Percentiles rank a stretch among this genome's conserved stretches.
These are phyloP conservation scores for Drosophila arawakana DNA, from an alignment of 1,140 invertebrate genomes.

Conservation along the genomic window DNA sequence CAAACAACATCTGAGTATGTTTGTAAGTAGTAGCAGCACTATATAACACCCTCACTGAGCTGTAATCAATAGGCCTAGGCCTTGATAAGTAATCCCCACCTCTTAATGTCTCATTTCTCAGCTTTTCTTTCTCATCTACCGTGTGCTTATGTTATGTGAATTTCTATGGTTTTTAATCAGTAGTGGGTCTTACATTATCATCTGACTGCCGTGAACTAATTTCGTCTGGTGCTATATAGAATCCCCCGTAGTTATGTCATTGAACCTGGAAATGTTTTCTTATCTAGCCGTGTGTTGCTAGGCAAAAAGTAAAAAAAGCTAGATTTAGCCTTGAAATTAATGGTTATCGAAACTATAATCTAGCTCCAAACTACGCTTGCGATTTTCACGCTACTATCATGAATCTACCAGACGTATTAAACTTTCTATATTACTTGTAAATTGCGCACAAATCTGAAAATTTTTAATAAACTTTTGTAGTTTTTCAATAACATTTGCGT, in stretches of 20 bases:
- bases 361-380: constrained; percentile 14
- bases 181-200: neutral
- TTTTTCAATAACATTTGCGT: constrained; percentile 50
- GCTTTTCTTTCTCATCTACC: constrained; percentile 30
- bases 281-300: constrained; percentile 61
- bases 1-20: constrained; percentile 8
- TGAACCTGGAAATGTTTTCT: constrained; percentile 58
- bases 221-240: constrained; percentile 16
- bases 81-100: constrained; percentile 36
- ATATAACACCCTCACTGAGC: constrained; percentile 15
- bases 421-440: neutral
- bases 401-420: neutral
- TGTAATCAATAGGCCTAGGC: constrained; percentile 43
- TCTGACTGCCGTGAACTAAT: constrained; percentile 28
- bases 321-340: constrained; percentile 2
- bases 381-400: constrained; percentile 13
- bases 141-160: constrained; percentile 29
- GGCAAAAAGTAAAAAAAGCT: constrained; percentile 20
- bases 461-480: constrained; percentile 41
- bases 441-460: neutral
- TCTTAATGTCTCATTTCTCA: constrained; percentile 7
- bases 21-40: neutral
- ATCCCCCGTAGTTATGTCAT: constrained; percentile 51
- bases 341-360: neutral
- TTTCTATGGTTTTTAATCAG: constrained; percentile 74